Base-by-base conservation (phyloP, 2,113 vertebrate species). In the Cyanoderma ruficeps region DNA sequence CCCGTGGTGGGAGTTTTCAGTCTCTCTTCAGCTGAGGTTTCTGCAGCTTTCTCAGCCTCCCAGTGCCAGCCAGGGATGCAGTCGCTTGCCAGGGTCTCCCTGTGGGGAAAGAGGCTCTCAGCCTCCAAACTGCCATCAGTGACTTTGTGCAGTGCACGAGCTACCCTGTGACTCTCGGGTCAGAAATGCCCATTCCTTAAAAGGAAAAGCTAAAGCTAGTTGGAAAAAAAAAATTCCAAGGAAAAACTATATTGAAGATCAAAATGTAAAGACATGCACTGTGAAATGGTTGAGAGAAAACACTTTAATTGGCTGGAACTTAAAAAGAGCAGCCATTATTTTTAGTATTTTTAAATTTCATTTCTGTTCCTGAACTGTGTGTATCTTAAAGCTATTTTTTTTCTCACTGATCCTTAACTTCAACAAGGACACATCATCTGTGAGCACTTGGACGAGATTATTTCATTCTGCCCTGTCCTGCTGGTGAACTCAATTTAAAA, bases 11-110 rank as follows among this genome's bases (percentile, higher is more conserved):
- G 57, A 67, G 47, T 49, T 87, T 18, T 30, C 14, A 28, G 50
- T 46, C 88, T 25, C 90, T 85, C 49, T 72, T 93, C 49, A 92
- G 92, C 77, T 59, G 65, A 90, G 27, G 9, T 89, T 78, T 64
- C 70, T 75, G 57, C 56, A 41, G 39, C 15, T 79, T 68, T 74
- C 59, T 76, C 49, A 76, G 46, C 53, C 52, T 69, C 50, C 76
- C 49, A 10, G 35, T 11, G 27, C 39, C 6, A 23, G 65, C n/a
- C 64, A 47, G 57, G 31, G 78, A 30, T 15, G 25, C 37, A 83
- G 47, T 4, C 0, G 1, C 72, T 37, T 2, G 1, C 17, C 3
- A 27, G 52, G 60, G 3, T 41, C 7, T 69, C 28, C 5, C 23
- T 11, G 20, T 0, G 6, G 31, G 35, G 17, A n/a, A n/a, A 52